Evolutionary conservation across 1,140 invertebrate genomes (phyloP).

Genomic region (Apis florea): DNA sequence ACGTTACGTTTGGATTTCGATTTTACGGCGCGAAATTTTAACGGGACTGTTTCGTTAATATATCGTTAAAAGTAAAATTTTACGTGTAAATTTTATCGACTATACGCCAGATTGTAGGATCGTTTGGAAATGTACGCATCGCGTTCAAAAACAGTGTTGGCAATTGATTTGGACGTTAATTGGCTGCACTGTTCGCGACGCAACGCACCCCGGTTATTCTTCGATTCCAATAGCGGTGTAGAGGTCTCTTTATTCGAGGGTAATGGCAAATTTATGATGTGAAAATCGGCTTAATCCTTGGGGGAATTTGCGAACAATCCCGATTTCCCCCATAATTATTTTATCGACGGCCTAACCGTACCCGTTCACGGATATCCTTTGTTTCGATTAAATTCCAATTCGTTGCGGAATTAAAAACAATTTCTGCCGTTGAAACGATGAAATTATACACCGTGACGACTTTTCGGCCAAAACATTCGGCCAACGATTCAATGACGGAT

Average conservation of each 20-base stretch:
- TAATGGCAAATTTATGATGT: slow-evolving; percentile 28
- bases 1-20: too few relatives aligned
- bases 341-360: too few relatives aligned
- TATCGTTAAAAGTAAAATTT: too few relatives aligned
- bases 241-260: background rate
- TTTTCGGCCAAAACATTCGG: slow-evolving; percentile 1
- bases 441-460: background rate
- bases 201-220: background rate
- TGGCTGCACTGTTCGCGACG: background rate
- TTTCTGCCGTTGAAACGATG: background rate
- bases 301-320: background rate
- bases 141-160: background rate
- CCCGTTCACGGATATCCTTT: background rate
- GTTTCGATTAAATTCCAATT: background rate
- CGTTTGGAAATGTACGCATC: too few relatives aligned
- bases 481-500: background rate
- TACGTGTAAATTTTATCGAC: background rate
- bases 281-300: slow-evolving; percentile 33
- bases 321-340: background rate
- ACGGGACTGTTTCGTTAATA: background rate
- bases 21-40: background rate
- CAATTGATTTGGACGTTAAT: slow-evolving; percentile 23
- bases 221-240: background rate
- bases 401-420: background rate
- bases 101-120: background rate